These are phyloP conservation scores for Atherix ibis DNA, from an alignment of 2,888 invertebrate species.

Conservation along the genomic window DNA sequence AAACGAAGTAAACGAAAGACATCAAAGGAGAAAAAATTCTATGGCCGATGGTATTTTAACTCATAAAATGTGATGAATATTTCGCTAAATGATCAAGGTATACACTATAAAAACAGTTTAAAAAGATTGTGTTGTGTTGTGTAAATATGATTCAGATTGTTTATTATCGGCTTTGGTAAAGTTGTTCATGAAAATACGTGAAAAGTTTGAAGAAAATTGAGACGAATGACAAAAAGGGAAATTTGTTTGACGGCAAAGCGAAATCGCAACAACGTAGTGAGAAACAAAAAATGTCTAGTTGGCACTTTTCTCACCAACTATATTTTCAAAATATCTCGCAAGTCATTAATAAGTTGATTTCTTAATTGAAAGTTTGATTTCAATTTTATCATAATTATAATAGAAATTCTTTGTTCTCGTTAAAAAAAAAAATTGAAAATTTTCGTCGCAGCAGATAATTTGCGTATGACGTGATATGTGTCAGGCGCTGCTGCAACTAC, in stretches of 20 bases:
- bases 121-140: no score
- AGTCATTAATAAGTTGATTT: no score
- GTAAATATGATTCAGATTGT: no score
- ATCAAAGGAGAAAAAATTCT: no score
- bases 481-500: no score
- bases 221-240: neutral
- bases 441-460: no score
- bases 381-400: no score
- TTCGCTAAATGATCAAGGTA: slow-evolving; percentile 18
- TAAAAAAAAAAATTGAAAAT: no score
- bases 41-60: slow-evolving; percentile 16
- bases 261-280: slow-evolving; percentile 9
- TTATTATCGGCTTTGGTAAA: neutral
- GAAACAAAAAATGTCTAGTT: slow-evolving; percentile 17
- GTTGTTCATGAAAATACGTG: neutral
- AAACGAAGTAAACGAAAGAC: no score
- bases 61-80: slow-evolving; percentile 20
- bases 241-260: neutral
- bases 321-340: slow-evolving; percentile 5
- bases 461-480: no score
- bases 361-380: no score
- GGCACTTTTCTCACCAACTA: slow-evolving; percentile 15
- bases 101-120: slow-evolving; percentile 6
- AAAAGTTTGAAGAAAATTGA: neutral
- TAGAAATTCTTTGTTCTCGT: no score